phyloP scores from a whole-genome alignment of 1,140 invertebrate genomes.

The Octopus sinensis region DNA sequence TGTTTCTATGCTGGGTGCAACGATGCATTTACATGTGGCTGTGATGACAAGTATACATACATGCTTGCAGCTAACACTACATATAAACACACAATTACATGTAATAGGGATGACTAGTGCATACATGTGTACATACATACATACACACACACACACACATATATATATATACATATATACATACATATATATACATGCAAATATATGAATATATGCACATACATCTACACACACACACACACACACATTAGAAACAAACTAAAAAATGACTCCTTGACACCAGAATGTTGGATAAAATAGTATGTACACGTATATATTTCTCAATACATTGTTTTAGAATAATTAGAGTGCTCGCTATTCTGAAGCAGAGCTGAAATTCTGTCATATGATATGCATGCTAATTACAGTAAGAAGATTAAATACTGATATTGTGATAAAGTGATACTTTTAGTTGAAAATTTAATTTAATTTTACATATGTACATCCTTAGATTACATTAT shows the following conservation, averaged over 20 bases:
- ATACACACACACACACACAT: not conserved
- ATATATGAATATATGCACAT: not conserved
- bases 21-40: not conserved
- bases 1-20: not conserved
- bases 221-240: not conserved
- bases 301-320: not conserved
- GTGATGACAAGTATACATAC: not conserved
- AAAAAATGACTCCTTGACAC: not conserved
- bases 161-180: not conserved
- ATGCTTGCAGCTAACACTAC: not conserved
- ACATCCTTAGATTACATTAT: too few relatives aligned
- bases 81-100: not conserved
- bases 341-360: too few relatives aligned
- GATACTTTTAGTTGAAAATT: too few relatives aligned
- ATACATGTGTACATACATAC: not conserved
- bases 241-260: not conserved
- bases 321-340: not conserved
- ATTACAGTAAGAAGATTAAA: too few relatives aligned
- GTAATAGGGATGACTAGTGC: not conserved
- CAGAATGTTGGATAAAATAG: not conserved
- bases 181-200: not conserved
- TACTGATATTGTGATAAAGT: too few relatives aligned
- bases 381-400: too few relatives aligned
- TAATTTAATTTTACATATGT: too few relatives aligned
- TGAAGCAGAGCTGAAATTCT: too few relatives aligned